Evolutionary conservation across 2,113 vertebrate species (phyloP), one percentile per base, ranked within the genome.

Genomic region (Vanacampus margaritifer): DNA sequence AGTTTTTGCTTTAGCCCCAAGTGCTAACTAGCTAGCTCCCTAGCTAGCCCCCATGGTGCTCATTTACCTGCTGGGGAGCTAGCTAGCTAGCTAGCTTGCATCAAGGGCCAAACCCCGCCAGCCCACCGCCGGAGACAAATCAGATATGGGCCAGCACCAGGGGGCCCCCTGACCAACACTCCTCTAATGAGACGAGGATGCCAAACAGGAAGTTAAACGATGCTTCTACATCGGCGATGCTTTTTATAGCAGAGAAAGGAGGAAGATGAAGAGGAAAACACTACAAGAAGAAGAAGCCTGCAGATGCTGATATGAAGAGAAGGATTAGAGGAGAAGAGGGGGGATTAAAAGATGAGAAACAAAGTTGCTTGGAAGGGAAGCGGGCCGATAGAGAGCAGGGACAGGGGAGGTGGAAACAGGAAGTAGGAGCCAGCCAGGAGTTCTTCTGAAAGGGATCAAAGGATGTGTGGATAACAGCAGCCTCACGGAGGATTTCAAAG

Each of bases 121-220:
- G 1, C 23, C 24, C 26, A 7, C 13, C 24, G 3, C 54, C 6
- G 12, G 81, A 9, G 81, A 68, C 64, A 78, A 65, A 57, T 82
- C 59, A 79, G 79, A 89, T 87, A 80, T 86, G 82, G 87, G 82
- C 79, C 79, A 86, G 69, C 71, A 76, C 73, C 46, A 54, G 6
- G 67, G 68, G 69, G 66, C 54, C 65, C 21, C 21, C 67, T 73
- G 70, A 81, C 71, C 64, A 76, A 74, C 57, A 56, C 45, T 59
- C 67, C 35, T 57, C 57, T 59, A 69, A 71, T 60, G 36, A 32
- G 45, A 37, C 32, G 35, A 68, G 57, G 65, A 73, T 56, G 45
- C n/a, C 59, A 70, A 64, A 71, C 23, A 26, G n/a, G 37, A 68
- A 60, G 50, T 39, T 53, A 70, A 74, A 23, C 8, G 46, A 64